Base-by-base conservation (phyloP, 2,888 invertebrate genomes). In the Rhyacophila evoluta region DNA sequence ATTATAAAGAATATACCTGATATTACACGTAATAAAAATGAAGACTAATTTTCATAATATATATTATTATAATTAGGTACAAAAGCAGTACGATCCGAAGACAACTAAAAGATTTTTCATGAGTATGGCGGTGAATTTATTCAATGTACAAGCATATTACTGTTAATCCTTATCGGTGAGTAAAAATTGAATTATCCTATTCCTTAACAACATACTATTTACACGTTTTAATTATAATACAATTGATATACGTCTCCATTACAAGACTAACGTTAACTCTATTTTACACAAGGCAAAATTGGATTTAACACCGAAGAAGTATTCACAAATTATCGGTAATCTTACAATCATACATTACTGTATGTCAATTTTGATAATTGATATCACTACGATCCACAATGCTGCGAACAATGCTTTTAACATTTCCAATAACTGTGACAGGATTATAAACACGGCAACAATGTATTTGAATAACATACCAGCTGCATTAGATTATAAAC, bases 31-130 rank as follows among this genome's bases (percentile, higher is more conserved):
- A 55, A 55, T 55, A 55, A 55, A 55, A 55, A 55, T 55, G 55
- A 55, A 25, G 3, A 19, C 5, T 55, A 55, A 5, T 55, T 19
- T 55, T 8, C 12, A 25, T 55, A 19, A 19, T 19, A 55, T 25
- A 19, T 37, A 33, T 67, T 71, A 76, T 39, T 37, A 75, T 79
- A 75, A 68, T 79, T 71, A 81, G 79, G 71, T 81, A 81, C 79
- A 79, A 81, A 81, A 81, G 81, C 79, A 77, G 77, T 81, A 79
- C 81, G 73, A 76, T 72, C 75, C 78, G 71, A 68, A 73, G 76
- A 79, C 79, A 81, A 55, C 41, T 36, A 79, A 77, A 77, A 77
- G 29, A 55, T 76, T 38, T 55, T 76, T 74, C 79, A 77, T 79
- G 76, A 76, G 75, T 77, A 76, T 79, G 76, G 79, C 75, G 74